Evolutionary conservation across 2,797 vertebrate species (phyloP), one percentile per base, ranked within the genome.

Genomic region (Microctenopoma lineatum): DNA sequence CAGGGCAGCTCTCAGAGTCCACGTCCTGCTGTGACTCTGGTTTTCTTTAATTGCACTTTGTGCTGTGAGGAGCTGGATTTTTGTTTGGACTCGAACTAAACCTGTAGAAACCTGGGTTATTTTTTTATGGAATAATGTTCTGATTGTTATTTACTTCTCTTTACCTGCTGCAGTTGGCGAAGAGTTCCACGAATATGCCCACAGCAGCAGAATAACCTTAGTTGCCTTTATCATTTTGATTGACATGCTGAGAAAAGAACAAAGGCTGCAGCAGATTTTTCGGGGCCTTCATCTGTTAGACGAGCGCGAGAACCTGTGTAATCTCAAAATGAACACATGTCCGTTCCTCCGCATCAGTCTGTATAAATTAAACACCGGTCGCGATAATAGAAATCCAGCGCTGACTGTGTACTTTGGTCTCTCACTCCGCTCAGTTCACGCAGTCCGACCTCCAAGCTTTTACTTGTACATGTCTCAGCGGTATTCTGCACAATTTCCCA

Each of bases 311-410:
- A 66, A 65, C 29, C 61, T 41, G 45, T 84, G 59, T 84, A 78
- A 84, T 84, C 79, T 86, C 65, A 51, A 74, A 82, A 72, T n/a
- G 25, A 83, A 75, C 75, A 78, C 61, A 55, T 53, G 57, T 71
- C 77, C 63, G 9, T 65, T 77, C 61, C 65, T 65, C 64, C 26
- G 27, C 64, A 42, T 63, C 59, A 11, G 18, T 61, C 66, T 16
- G 47, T 61, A 51, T 41, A 26, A 70, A 75, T 79, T 45, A 78
- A 80, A 76, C 36, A 11, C 36, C 77, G 63, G 47, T 62, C 64
- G 32, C 2, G 51, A 75, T 79, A 68, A 83, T 78, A 54, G 48
- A 21, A 80, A 69, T 55, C 46, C 56, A 52, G 5, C 48, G 66
- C 53, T 9, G 48, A n/a, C 48, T 50, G 51, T 48, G 57, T 58